Percentiles rank a stretch among this genome's conserved stretches.
Conservation (phyloP, 1,140 invertebrate genomes). For the Saccostrea cuccullata region DNA sequence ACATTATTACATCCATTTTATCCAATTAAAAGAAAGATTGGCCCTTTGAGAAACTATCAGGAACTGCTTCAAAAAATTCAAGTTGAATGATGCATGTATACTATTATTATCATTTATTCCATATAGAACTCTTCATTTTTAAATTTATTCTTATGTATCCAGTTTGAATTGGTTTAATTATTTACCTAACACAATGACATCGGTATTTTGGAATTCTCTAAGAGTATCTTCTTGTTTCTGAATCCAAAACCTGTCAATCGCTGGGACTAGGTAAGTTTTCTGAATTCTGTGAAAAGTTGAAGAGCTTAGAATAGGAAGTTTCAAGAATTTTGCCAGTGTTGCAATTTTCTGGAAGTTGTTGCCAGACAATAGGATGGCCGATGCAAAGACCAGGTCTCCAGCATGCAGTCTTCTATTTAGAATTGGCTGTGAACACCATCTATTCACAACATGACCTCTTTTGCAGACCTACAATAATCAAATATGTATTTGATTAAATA, state of each 20-base stretch:
- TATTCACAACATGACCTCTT: slow-evolving; percentile 39
- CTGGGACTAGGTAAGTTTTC: background rate
- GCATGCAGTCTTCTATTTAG: slow-evolving; percentile 53
- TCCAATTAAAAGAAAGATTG: too few relatives aligned
- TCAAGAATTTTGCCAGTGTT: slow-evolving; percentile 50
- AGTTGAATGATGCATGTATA: too few relatives aligned
- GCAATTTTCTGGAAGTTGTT: slow-evolving; percentile 11
- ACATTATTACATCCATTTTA: too few relatives aligned
- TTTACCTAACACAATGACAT: slow-evolving; percentile 52
- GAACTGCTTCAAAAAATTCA: too few relatives aligned
- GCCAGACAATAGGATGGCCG: background rate
- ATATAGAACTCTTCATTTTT: too few relatives aligned
- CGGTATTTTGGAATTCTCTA: slow-evolving; percentile 5
- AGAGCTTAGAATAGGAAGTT: slow-evolving; percentile 40
- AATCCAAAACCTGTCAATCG: slow-evolving; percentile 8
- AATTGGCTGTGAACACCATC: slow-evolving; percentile 56
- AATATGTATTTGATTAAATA: background rate
- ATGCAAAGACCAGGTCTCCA: slow-evolving; percentile 51
- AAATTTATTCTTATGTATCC: too few relatives aligned
- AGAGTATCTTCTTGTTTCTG: background rate
- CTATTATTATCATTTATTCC: too few relatives aligned
- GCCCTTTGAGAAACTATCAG: too few relatives aligned
- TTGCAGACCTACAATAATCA: slow-evolving; percentile 45
- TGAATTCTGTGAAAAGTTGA: slow-evolving; percentile 8
- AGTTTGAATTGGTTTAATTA: too few relatives aligned